Percentiles rank a stretch among this genome's conserved stretches.
These are phyloP conservation scores for Daptonema setosum DNA, from an alignment of 2,888 invertebrate species.

Conservation along the genomic window DNA sequence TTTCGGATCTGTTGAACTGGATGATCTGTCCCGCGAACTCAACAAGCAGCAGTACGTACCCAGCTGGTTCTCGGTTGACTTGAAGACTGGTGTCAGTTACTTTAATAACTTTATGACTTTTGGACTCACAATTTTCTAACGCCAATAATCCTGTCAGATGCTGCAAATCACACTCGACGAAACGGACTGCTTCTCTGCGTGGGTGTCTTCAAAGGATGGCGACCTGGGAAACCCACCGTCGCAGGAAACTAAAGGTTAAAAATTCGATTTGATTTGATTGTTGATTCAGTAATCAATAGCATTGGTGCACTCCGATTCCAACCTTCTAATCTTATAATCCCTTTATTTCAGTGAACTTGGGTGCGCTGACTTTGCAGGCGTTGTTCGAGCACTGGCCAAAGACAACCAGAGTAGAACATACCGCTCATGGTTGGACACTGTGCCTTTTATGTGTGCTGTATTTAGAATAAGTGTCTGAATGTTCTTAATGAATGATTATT, in stretches of 20 bases:
- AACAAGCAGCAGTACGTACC: constrained; percentile 85
- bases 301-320: not conserved
- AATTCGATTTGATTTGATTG: too few relatives aligned
- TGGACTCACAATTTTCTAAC: not conserved
- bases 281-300: too few relatives aligned
- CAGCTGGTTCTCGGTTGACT: constrained; percentile 94
- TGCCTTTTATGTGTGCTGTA: not conserved
- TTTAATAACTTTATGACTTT: not conserved
- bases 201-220: constrained; percentile 89
- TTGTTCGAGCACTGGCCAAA: constrained; percentile 69
- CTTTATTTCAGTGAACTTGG: constrained; percentile 56
- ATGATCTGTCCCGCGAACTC: constrained; percentile 63
- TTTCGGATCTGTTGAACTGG: constrained; percentile 70
- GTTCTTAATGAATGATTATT: not conserved
- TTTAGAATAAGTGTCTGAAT: not conserved
- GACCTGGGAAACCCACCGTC: constrained; percentile 42
- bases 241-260: constrained; percentile 1
- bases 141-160: constrained; percentile 41
- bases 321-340: not conserved
- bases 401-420: constrained; percentile 15
- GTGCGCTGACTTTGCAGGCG: constrained; percentile 73
- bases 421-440: not conserved
- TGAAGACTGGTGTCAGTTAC: constrained; percentile 70
- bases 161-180: constrained; percentile 92
- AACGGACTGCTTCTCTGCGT: constrained; percentile 87